Evolutionary conservation across 2,888 invertebrate genomes (phyloP).

Genomic region (Lypha dubia): DNA sequence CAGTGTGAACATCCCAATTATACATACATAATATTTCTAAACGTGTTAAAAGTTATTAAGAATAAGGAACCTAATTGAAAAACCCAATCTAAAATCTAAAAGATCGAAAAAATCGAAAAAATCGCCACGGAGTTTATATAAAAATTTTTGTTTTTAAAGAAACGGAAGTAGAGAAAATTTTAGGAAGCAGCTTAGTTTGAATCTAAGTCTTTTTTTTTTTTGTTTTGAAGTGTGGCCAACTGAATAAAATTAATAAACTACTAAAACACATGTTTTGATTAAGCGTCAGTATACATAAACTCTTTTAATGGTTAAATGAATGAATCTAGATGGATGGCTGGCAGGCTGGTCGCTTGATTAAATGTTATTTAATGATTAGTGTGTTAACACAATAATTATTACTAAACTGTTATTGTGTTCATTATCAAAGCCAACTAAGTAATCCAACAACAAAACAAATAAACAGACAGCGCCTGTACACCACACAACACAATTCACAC

Average conservation of each 20-base stretch:
- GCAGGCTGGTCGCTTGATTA: background rate
- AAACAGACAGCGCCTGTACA: background rate
- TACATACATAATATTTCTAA: no score
- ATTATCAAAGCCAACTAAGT: constrained; percentile 39
- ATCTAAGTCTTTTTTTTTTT: no score
- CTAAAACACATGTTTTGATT: background rate
- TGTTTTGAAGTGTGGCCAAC: no score
- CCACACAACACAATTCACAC: background rate
- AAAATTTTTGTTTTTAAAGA: no score
- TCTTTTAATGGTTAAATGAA: background rate
- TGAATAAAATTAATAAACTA: background rate
- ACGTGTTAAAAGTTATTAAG: no score
- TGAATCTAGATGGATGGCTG: background rate
- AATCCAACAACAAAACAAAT: constrained; percentile 6
- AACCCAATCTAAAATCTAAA: no score
- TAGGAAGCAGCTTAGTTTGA: no score
- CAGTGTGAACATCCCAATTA: no score
- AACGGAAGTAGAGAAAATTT: no score
- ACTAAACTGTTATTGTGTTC: constrained; percentile 48
- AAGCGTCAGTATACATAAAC: background rate
- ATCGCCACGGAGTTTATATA: no score
- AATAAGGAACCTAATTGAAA: no score
- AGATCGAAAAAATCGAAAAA: no score
- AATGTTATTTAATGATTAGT: constrained; percentile 58
- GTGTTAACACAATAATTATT: constrained; percentile 63